phyloP scores from a whole-genome alignment of 2,888 invertebrate genomes.

The Caenorhabditis sp. region DNA sequence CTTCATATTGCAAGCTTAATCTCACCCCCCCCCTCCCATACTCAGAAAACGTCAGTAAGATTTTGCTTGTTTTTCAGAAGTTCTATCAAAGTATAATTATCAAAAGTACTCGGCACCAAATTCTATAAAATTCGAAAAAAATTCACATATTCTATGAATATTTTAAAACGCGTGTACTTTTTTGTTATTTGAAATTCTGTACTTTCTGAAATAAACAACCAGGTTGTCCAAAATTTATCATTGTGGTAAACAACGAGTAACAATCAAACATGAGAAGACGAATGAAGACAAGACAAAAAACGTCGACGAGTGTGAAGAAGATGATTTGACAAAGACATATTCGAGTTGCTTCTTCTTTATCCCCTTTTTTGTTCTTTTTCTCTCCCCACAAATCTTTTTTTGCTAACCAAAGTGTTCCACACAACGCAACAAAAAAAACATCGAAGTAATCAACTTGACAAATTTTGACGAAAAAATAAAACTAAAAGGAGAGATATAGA shows the following conservation, averaged over 20 bases:
- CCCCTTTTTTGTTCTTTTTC: background rate
- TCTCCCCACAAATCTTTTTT: background rate
- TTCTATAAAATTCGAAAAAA: too few species aligned
- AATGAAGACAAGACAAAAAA: background rate
- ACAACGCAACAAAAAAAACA: background rate
- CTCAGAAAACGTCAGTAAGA: too few species aligned
- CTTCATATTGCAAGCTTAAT: too few species aligned
- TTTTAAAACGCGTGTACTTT: too few species aligned
- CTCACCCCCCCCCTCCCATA: too few species aligned
- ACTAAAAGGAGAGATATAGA: background rate
- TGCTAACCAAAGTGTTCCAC: background rate
- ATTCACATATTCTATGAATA: too few species aligned
- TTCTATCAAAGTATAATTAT: too few species aligned
- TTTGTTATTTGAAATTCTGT: too few species aligned
- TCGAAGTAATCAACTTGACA: background rate
- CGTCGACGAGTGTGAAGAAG: slow-evolving; percentile 6
- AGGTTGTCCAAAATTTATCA: background rate
- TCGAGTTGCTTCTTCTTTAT: background rate
- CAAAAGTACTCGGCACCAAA: too few species aligned
- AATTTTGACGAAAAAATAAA: slow-evolving; percentile 3
- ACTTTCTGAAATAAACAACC: background rate
- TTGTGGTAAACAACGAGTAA: background rate
- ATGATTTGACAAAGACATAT: slow-evolving; percentile 44
- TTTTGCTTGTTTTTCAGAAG: too few species aligned
- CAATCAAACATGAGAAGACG: background rate